Evolutionary conservation across 2,113 vertebrate genomes (phyloP).

Genomic region (Malurus elegans): DNA sequence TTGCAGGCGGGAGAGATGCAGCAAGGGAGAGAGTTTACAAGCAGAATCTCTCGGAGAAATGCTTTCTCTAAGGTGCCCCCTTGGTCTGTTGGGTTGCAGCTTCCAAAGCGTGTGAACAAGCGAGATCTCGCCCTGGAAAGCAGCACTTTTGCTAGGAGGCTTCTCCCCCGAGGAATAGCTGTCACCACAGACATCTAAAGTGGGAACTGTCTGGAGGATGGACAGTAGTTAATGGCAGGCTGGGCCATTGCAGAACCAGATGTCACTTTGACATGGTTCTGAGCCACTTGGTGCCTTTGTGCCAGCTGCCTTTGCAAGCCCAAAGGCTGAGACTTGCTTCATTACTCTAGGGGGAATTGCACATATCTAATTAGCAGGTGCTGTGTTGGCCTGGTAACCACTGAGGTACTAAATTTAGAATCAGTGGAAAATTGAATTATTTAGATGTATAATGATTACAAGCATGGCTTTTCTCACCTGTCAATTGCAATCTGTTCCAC

Average conservation of each 20-base stretch:
- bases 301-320: background rate
- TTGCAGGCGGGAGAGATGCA: too few species aligned
- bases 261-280: background rate
- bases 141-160: too few species aligned
- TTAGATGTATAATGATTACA: constrained; percentile 2
- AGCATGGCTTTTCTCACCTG: constrained; percentile 19
- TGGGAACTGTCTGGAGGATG: background rate
- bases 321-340: background rate
- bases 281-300: background rate
- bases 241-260: background rate
- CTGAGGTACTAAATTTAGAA: constrained; percentile 20
- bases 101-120: too few species aligned
- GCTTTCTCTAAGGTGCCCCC: too few species aligned
- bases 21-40: too few species aligned
- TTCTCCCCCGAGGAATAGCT: background rate
- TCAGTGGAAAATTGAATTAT: constrained; percentile 46
- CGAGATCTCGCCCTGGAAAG: too few species aligned
- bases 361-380: constrained; percentile 23
- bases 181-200: background rate
- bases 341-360: background rate
- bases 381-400: constrained; percentile 21
- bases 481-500: constrained; percentile 48
- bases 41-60: too few species aligned
- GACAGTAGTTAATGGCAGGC: background rate
- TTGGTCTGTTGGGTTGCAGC: too few species aligned